These are phyloP conservation scores for Malacoctenus gilli DNA, from an alignment of 2,797 vertebrate genomes.

Conservation along the genomic window DNA sequence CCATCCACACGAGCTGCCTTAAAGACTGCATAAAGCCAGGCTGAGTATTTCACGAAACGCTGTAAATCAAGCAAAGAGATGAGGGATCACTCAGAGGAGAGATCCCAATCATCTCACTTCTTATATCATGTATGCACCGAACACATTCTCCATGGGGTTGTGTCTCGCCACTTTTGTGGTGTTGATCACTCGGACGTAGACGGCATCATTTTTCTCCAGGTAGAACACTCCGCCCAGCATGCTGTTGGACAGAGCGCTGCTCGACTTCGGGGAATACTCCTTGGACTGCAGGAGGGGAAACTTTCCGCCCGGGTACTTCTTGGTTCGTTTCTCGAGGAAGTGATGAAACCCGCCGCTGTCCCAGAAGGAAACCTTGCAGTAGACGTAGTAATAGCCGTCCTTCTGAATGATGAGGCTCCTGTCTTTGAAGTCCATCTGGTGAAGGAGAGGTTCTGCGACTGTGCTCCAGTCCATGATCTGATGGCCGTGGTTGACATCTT, in stretches of 20 bases:
- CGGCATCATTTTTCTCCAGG: slow-evolving; percentile 53
- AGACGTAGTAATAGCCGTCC: slow-evolving; percentile 79
- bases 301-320: not conserved
- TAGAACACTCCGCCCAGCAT: slow-evolving; percentile 78
- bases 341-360: slow-evolving; percentile 25
- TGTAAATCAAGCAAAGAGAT: no score
- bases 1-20: no score
- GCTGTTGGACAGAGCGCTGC: slow-evolving; percentile 54
- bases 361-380: slow-evolving; percentile 75
- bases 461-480: slow-evolving; percentile 66
- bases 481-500: not conserved
- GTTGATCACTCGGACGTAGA: slow-evolving; percentile 73
- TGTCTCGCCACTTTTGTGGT: slow-evolving; percentile 30
- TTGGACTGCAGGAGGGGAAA: slow-evolving; percentile 67
- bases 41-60: no score
- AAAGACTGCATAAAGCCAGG: no score
- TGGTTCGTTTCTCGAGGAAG: slow-evolving; percentile 32
- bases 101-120: no score
- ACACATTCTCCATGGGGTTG: slow-evolving; percentile 62
- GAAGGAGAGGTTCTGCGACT: slow-evolving; percentile 18
- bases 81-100: no score
- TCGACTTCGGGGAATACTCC: not conserved
- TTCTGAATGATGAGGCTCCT: slow-evolving; percentile 57
- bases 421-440: slow-evolving; percentile 60
- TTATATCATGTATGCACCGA: slow-evolving; percentile 81